These are phyloP conservation scores for Polylopha cassiicola DNA, from an alignment of 2,888 invertebrate species.

Conservation along the genomic window DNA sequence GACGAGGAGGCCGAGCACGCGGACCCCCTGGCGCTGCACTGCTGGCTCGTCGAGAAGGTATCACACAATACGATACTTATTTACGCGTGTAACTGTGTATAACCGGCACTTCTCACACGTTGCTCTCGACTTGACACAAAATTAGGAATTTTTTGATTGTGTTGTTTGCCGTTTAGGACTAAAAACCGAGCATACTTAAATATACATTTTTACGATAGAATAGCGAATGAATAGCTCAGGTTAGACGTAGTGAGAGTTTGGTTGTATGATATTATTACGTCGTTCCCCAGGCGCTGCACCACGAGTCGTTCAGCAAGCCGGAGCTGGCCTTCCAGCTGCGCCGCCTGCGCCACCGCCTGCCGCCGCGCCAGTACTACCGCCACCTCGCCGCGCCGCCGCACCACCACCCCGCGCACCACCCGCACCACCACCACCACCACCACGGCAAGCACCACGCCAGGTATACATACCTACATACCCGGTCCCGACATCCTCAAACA, in stretches of 20 bases:
- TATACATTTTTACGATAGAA: too few species aligned
- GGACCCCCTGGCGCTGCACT: slow-evolving; percentile 69
- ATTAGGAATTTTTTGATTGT: too few species aligned
- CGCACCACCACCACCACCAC: neutral
- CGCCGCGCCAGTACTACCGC: slow-evolving; percentile 43
- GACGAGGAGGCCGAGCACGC: slow-evolving; percentile 43
- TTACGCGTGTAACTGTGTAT: too few species aligned
- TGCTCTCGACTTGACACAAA: too few species aligned
- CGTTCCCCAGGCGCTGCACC: slow-evolving; percentile 73
- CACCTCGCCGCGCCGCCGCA: slow-evolving; percentile 19
- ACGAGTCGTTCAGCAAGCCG: slow-evolving; percentile 76
- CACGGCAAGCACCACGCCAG: neutral
- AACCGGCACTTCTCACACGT: too few species aligned
- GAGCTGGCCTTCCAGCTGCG: slow-evolving; percentile 53
- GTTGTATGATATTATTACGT: too few species aligned
- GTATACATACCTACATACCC: too few species aligned
- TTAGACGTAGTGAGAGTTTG: too few species aligned
- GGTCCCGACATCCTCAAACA: too few species aligned
- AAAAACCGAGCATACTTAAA: too few species aligned
- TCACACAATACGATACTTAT: neutral
- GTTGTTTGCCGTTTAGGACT: too few species aligned
- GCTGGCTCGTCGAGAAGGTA: slow-evolving; percentile 80
- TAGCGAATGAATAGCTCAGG: too few species aligned
- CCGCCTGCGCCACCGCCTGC: slow-evolving; percentile 40
- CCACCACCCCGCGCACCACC: slow-evolving; percentile 5